phyloP scores from a whole-genome alignment of 2,113 vertebrate species.

The Elephas maximus region DNA sequence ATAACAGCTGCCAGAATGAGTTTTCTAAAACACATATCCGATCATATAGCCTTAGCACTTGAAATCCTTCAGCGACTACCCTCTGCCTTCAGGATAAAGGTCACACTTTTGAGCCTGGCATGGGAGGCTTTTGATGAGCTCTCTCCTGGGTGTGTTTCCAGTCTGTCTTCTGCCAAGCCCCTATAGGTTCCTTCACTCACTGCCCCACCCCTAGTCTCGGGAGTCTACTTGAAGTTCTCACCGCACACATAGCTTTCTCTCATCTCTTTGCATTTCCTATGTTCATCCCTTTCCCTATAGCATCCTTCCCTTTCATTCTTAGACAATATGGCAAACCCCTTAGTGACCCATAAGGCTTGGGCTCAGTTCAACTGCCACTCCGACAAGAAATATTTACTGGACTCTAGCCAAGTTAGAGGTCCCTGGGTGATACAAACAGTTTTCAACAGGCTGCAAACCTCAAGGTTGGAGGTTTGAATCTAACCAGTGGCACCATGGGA shows the following conservation, averaged over 20 bases:
- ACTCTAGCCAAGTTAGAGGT: background rate
- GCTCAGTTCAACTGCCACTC: background rate
- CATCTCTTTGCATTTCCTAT: background rate
- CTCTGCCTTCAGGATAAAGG: slow-evolving; percentile 64
- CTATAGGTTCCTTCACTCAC: rapidly evolving
- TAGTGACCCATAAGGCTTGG: background rate
- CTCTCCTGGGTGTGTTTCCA: background rate
- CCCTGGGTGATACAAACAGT: background rate
- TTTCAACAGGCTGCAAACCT: background rate
- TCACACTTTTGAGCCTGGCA: background rate
- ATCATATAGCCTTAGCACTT: slow-evolving; percentile 41
- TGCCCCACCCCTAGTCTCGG: background rate
- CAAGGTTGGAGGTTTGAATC: background rate
- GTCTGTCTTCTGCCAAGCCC: background rate
- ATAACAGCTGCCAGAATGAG: slow-evolving; percentile 55
- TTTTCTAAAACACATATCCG: slow-evolving; percentile 45
- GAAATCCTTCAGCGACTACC: slow-evolving; percentile 15
- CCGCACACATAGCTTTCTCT: background rate
- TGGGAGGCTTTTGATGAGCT: background rate
- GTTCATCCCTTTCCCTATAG: background rate
- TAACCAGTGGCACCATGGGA: background rate
- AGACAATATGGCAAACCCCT: background rate
- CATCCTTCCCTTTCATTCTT: background rate
- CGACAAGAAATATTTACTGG: background rate
- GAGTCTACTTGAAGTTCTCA: background rate